Conservation (phyloP, 2,113 vertebrate genomes). For the Chamaetylas fuelleborni region DNA sequence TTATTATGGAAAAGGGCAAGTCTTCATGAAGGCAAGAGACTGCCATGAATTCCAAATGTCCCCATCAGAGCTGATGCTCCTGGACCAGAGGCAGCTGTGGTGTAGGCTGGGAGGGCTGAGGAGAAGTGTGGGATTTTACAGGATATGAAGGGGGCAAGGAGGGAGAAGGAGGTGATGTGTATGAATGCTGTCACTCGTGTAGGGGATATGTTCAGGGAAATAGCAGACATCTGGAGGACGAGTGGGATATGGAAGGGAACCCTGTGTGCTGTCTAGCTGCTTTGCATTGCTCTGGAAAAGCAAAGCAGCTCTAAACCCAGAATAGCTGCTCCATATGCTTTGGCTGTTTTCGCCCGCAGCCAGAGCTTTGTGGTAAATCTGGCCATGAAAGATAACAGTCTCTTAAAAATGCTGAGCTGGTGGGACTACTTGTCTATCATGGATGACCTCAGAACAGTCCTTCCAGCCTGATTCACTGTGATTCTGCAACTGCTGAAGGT, state of each 20-base stretch:
- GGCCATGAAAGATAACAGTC: neutral
- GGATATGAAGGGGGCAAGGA: neutral
- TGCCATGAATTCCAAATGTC: neutral
- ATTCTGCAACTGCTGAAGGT: neutral
- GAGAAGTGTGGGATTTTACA: neutral
- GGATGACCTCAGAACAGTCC: neutral
- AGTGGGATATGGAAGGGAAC: neutral
- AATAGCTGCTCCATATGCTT: conserved; percentile 54
- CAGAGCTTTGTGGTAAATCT: conserved; percentile 21
- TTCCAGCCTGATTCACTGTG: neutral
- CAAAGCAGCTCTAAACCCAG: conserved; percentile 30
- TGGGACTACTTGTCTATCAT: neutral
- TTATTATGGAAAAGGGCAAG: neutral
- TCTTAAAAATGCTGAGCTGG: neutral
- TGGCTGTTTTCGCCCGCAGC: neutral
- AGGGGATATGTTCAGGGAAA: neutral
- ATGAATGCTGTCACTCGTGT: rapidly evolving
- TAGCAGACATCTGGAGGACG: neutral
- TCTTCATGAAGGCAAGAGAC: neutral
- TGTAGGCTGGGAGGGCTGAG: neutral
- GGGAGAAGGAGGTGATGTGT: neutral
- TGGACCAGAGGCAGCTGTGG: neutral
- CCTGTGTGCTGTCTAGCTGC: conserved; percentile 32
- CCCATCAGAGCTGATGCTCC: neutral
- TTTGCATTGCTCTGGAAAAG: conserved; percentile 37